A percentile compares a stretch with the other conserved stretches of the same genome.
Evolutionary conservation across 2,797 vertebrate species (phyloP).

Genomic region (Huso huso): DNA sequence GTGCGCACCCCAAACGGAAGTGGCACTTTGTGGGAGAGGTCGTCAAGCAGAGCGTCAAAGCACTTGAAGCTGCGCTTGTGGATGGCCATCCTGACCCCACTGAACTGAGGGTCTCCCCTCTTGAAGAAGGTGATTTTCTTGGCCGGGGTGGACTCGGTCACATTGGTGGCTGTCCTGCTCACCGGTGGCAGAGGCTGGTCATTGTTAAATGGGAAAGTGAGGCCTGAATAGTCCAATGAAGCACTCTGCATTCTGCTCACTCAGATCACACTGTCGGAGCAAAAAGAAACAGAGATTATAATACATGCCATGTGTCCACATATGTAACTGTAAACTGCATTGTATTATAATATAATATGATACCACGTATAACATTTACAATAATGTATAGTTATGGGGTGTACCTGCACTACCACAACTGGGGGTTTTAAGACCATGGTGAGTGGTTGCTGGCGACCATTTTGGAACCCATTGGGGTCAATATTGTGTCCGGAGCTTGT

Average conservation of each 20-base stretch:
- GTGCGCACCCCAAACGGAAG: constrained; percentile 58
- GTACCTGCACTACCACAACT: too few species aligned
- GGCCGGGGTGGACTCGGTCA: constrained; percentile 63
- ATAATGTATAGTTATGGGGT: too few species aligned
- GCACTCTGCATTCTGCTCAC: constrained; percentile 29
- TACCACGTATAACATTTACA: too few species aligned
- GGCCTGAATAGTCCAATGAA: constrained; percentile 20
- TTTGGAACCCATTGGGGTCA: too few species aligned
- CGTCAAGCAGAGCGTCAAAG: constrained; percentile 69
- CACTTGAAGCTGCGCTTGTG: constrained; percentile 63
- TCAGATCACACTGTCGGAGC: constrained; percentile 30
- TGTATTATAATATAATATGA: too few species aligned
- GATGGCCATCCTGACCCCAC: constrained; percentile 74
- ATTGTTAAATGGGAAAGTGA: constrained; percentile 42
- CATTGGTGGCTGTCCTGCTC: constrained; percentile 31
- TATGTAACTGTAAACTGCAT: too few species aligned
- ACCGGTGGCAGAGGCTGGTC: constrained; percentile 46
- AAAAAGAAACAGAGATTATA: not conserved
- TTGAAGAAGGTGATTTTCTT: constrained; percentile 94
- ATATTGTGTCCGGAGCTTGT: too few species aligned
- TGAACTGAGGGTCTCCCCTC: constrained; percentile 79
- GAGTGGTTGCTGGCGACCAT: too few species aligned
- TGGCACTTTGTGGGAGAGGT: constrained; percentile 57
- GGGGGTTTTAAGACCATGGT: too few species aligned
- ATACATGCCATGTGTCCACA: too few species aligned